Evolutionary conservation across 2,113 vertebrate genomes (phyloP).

Genomic region (Sarotherodon lohbergeri): DNA sequence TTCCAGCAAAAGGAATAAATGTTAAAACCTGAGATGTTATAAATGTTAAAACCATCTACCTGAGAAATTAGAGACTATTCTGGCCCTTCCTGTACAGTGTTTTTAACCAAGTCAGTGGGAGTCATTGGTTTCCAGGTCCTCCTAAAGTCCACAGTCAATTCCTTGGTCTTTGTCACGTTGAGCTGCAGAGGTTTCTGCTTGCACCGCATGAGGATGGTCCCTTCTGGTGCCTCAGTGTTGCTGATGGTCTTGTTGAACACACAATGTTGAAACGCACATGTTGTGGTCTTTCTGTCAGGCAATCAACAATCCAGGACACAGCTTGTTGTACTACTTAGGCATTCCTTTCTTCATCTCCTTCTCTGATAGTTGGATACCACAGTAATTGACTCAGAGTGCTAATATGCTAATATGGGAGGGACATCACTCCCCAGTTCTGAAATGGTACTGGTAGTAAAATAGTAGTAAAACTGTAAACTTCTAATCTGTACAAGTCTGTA

Average conservation of each 20-base stretch:
- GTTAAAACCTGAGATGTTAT: not conserved
- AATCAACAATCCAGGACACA: not conserved
- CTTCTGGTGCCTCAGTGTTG: not conserved
- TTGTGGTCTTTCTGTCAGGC: not conserved
- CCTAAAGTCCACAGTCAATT: not conserved
- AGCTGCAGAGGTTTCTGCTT: not conserved
- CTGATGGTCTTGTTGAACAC: not conserved
- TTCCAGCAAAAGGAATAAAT: not conserved
- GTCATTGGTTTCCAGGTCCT: not conserved
- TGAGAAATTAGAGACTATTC: not conserved
- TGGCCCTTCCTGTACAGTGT: not conserved
- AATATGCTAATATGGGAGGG: not conserved
- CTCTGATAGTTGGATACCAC: not conserved
- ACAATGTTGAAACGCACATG: not conserved
- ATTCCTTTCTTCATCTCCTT: not conserved
- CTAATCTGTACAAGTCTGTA: not conserved
- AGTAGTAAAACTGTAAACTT: not conserved
- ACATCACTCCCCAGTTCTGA: not conserved
- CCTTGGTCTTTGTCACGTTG: not conserved
- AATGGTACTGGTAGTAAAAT: not conserved
- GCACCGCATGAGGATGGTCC: rapidly evolving
- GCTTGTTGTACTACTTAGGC: not conserved
- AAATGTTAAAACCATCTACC: not conserved
- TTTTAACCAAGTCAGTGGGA: not conserved
- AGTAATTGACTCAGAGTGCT: not conserved